A percentile compares a stretch with the other conserved stretches of the same genome.
Conservation (phyloP, 2,888 invertebrate species). For the Ctena decussata region DNA sequence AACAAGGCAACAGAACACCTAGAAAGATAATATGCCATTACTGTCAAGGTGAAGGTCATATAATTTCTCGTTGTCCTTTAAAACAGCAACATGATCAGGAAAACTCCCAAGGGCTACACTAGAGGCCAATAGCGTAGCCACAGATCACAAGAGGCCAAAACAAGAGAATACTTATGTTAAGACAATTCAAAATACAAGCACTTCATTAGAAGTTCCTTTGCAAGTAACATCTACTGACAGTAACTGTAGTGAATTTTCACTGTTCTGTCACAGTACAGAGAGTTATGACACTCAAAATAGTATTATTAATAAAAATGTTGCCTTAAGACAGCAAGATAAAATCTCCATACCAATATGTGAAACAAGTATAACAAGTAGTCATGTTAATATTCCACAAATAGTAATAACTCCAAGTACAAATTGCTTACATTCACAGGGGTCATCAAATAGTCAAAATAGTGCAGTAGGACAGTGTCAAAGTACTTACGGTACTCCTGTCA, state of each 20-base stretch:
- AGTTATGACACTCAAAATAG: not conserved
- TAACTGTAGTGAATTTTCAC: not conserved
- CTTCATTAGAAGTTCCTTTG: no score
- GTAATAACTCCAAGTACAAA: no score
- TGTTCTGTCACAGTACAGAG: not conserved
- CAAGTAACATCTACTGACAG: not conserved
- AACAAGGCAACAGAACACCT: not conserved
- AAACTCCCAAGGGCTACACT: not conserved
- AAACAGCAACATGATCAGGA: not conserved
- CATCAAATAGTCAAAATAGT: no score
- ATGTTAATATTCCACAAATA: no score
- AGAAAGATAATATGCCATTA: not conserved
- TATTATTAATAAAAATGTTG: not conserved
- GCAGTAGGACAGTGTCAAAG: no score
- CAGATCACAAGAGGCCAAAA: not conserved
- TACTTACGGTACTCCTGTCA: no score
- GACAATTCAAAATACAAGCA: no score
- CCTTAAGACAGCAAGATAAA: no score
- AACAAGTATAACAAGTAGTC: no score
- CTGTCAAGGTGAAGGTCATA: not conserved
- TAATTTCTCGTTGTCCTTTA: not conserved
- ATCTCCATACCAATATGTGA: not conserved
- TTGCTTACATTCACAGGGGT: no score
- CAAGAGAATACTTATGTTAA: not conserved
- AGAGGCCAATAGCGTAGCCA: constrained; percentile 2